Conservation (phyloP, 2,888 invertebrate genomes). For the Apodemia zela region DNA sequence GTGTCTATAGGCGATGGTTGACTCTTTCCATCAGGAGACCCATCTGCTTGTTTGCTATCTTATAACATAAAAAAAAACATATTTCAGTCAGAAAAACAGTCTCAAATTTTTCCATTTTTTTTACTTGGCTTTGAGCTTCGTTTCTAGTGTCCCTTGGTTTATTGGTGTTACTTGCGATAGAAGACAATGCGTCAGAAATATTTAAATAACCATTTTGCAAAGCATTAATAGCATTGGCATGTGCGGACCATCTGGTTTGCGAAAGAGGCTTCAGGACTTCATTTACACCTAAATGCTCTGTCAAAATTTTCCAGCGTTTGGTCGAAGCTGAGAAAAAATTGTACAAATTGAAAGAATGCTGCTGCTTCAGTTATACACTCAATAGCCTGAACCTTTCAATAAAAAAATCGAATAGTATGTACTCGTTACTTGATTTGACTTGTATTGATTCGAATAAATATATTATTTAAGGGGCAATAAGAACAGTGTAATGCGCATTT, state of each 20-base stretch:
- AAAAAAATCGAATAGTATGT: too few species aligned
- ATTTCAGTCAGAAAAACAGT: conserved; percentile 3
- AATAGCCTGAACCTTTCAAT: conserved; percentile 15
- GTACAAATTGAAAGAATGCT: conserved; percentile 21
- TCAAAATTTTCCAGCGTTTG: neutral
- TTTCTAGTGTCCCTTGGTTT: conserved; percentile 6
- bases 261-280: neutral
- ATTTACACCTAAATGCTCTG: neutral
- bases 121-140: conserved; percentile 15
- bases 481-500: too few species aligned
- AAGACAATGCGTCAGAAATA: conserved; percentile 1
- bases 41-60: too few species aligned
- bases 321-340: conserved; percentile 13
- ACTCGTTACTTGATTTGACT: too few species aligned
- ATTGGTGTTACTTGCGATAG: neutral
- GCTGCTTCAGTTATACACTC: conserved; percentile 21
- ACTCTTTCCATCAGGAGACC: too few species aligned
- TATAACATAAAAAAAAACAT: too few species aligned
- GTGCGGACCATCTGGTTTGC: conserved; percentile 17
- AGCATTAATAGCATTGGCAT: conserved; percentile 21
- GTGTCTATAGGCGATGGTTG: too few species aligned
- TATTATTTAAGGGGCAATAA: neutral
- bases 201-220: conserved; percentile 14
- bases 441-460: neutral
- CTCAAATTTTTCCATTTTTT: conserved; percentile 10